Evolutionary conservation across 2,797 vertebrate genomes (phyloP).

Genomic region (Philypnodon macrostomus): DNA sequence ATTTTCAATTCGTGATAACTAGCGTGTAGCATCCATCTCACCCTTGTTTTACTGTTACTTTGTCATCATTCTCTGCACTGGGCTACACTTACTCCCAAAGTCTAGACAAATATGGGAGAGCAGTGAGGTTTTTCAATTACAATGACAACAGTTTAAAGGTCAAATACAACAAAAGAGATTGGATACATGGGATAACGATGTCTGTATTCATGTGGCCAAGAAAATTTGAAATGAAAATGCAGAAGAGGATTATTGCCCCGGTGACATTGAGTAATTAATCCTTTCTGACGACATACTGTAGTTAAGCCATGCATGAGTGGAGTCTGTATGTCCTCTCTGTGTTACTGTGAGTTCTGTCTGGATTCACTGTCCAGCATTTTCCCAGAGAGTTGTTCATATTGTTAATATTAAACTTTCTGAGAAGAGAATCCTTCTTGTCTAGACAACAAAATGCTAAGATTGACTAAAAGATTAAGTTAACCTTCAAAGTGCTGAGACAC

Average conservation of each 20-base stretch:
- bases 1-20: constrained; percentile 11
- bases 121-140: constrained; percentile 62
- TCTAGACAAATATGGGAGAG: constrained; percentile 48
- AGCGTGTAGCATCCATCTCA: background rate
- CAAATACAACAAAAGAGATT: constrained; percentile 12
- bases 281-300: too few species aligned
- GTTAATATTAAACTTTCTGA: background rate
- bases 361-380: constrained; percentile 9
- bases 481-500: constrained; percentile 15
- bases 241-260: too few species aligned
- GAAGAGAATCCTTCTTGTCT: constrained; percentile 7
- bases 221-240: too few species aligned
- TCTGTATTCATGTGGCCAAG: too few species aligned
- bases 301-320: constrained; percentile 9
- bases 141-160: constrained; percentile 56
- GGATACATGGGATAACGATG: constrained; percentile 12
- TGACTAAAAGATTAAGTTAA: constrained; percentile 22
- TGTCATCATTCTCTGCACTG: constrained; percentile 12
- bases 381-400: constrained; percentile 5
- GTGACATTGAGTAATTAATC: too few species aligned
- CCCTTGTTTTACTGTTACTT: constrained; percentile 14
- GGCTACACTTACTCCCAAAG: constrained; percentile 27
- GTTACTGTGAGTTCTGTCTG: background rate
- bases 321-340: too few species aligned
- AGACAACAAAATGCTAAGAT: constrained; percentile 19